A percentile compares a stretch with the other conserved stretches of the same genome.
Evolutionary conservation across 2,113 vertebrate species (phyloP).

Genomic region (Zosterops hypoxanthus): DNA sequence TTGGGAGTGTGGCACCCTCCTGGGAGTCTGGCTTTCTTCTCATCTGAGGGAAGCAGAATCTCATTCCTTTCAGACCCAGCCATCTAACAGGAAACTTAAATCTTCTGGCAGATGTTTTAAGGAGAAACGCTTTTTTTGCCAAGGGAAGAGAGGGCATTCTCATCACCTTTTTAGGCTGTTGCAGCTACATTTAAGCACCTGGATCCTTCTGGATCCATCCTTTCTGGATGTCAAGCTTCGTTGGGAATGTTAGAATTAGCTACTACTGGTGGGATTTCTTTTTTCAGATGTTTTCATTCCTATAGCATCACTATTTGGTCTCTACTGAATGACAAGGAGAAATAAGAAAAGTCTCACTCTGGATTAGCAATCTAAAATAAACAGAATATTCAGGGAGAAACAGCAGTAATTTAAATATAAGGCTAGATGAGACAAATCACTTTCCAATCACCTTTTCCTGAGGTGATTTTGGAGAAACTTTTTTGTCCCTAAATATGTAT

Average conservation of each 20-base stretch:
- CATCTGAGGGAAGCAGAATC: not conserved
- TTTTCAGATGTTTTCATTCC: not conserved
- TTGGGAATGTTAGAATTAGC: not conserved
- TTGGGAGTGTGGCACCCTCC: not conserved
- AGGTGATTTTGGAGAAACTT: not conserved
- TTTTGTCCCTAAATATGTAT: not conserved
- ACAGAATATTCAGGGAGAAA: not conserved
- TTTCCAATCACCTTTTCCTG: not conserved
- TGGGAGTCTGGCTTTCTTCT: not conserved
- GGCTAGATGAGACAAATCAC: not conserved
- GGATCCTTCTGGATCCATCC: not conserved
- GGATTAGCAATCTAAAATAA: not conserved
- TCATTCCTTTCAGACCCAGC: not conserved
- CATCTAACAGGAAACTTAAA: not conserved
- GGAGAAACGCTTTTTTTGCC: not conserved
- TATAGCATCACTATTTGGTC: not conserved
- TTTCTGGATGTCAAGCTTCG: not conserved
- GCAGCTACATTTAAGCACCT: not conserved
- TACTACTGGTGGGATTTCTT: not conserved
- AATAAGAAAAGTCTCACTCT: not conserved
- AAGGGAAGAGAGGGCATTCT: not conserved
- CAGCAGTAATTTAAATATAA: not conserved
- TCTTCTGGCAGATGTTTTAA: slow-evolving; percentile 1
- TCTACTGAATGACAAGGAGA: not conserved
- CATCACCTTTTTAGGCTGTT: not conserved